phyloP scores from a whole-genome alignment of 2,113 vertebrate genomes.

The Dicrurus megarhynchus region DNA sequence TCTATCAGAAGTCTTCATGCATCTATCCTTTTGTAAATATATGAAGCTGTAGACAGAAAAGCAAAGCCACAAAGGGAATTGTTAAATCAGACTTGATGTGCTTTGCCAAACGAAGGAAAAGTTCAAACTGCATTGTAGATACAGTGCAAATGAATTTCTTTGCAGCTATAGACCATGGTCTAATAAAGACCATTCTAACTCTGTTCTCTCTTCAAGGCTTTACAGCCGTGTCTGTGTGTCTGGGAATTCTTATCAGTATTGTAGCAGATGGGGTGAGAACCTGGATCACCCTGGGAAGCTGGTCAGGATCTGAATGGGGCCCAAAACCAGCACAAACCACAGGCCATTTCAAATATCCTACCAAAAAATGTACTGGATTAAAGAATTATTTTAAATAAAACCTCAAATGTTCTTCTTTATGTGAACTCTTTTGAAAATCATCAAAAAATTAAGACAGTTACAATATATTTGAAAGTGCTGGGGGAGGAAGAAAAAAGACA shows the following conservation, averaged over 20 bases:
- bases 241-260: constrained; percentile 61
- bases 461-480: constrained; percentile 80
- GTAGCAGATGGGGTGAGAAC: constrained; percentile 18
- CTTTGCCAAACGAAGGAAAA: constrained; percentile 60
- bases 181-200: constrained; percentile 42
- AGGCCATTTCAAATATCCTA: background rate
- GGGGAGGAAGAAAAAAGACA: constrained; percentile 63
- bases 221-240: background rate
- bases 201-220: background rate
- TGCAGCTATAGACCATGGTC: background rate
- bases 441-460: constrained; percentile 18
- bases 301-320: background rate
- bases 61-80: constrained; percentile 64
- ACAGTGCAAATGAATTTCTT: constrained; percentile 32
- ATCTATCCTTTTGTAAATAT: constrained; percentile 55
- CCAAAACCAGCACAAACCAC: background rate
- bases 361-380: background rate
- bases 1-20: constrained; percentile 29
- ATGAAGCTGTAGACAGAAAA: constrained; percentile 37
- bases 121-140: constrained; percentile 67
- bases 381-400: constrained; percentile 14
- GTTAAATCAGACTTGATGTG: constrained; percentile 50
- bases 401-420: background rate
- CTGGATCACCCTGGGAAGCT: constrained; percentile 59
- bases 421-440: constrained; percentile 13